phyloP scores from a whole-genome alignment of 1,140 invertebrate species.

The Chironomus striatipennis region DNA sequence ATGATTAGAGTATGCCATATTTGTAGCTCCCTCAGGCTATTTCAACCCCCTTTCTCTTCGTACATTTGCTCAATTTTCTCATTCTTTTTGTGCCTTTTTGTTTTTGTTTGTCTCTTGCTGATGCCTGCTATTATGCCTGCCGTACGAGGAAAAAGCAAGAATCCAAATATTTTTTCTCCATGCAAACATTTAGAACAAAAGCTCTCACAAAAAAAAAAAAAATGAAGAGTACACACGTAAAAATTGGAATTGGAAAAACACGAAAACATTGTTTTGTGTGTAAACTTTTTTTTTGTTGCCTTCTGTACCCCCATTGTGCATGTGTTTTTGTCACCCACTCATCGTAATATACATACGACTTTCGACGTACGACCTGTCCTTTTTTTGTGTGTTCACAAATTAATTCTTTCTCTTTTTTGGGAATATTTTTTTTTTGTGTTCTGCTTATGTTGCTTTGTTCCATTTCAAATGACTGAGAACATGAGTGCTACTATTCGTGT shows the following conservation, averaged over 20 bases:
- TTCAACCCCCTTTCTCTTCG: neutral
- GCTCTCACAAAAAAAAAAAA: neutral
- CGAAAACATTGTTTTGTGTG: slow-evolving; percentile 12
- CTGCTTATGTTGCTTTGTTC: neutral
- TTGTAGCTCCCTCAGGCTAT: neutral
- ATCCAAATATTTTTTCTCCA: neutral
- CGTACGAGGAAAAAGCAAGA: too few relatives aligned
- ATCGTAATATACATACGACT: neutral
- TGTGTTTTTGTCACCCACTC: neutral
- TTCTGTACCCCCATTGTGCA: neutral
- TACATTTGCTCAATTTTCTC: neutral
- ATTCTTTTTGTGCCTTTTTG: neutral
- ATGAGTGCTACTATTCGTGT: neutral
- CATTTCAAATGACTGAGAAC: neutral
- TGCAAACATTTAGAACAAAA: neutral
- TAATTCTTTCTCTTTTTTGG: neutral
- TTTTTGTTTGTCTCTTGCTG: too few relatives aligned
- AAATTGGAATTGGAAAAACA: neutral
- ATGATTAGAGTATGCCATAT: slow-evolving; percentile 2
- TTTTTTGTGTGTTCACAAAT: neutral
- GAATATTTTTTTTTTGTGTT: neutral
- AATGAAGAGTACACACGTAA: neutral
- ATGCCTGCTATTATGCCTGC: too few relatives aligned
- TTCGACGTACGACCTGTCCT: neutral
- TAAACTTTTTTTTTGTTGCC: neutral